These are phyloP conservation scores for Halocynthia roretzi DNA, from an alignment of 23 tunicate species.

Conservation along the genomic window DNA sequence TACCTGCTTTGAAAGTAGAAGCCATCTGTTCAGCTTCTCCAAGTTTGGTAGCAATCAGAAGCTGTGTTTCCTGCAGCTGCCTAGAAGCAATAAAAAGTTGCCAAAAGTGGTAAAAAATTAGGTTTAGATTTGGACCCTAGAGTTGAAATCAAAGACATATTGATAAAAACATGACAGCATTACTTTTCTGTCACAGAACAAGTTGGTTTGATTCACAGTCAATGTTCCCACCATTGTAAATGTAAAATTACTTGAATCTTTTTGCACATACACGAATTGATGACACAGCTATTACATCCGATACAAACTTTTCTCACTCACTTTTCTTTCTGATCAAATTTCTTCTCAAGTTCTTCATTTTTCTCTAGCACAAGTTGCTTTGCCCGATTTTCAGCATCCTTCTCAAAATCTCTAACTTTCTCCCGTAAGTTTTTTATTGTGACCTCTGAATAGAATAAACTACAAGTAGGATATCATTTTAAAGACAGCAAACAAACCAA, in stretches of 20 bases:
- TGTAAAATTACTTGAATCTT: slow-evolving; percentile 2
- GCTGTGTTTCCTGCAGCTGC: slow-evolving; percentile 64
- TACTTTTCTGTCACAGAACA: too few species aligned
- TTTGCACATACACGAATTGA: background rate
- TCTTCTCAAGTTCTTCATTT: slow-evolving; percentile 59
- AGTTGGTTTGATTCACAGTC: too few species aligned
- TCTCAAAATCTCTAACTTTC: slow-evolving; percentile 66
- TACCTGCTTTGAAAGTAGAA: slow-evolving; percentile 42
- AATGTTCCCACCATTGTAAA: background rate
- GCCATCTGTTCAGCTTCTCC: slow-evolving; percentile 89
- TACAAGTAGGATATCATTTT: too few species aligned
- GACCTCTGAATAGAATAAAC: slow-evolving; percentile 32
- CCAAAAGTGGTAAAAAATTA: background rate
- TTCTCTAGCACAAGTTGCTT: slow-evolving; percentile 69
- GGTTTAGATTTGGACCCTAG: too few species aligned
- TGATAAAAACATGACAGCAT: too few species aligned
- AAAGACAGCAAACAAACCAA: too few species aligned
- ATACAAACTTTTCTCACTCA: background rate
- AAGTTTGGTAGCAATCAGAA: slow-evolving; percentile 70
- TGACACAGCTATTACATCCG: background rate
- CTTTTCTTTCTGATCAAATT: slow-evolving; percentile 81
- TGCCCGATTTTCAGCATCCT: slow-evolving; percentile 44
- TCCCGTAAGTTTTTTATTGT: slow-evolving; percentile 81
- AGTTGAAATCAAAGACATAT: too few species aligned
- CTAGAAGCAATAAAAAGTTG: background rate